Base-by-base conservation (phyloP, 2,888 invertebrate species). In the Nomada ruficornis region DNA sequence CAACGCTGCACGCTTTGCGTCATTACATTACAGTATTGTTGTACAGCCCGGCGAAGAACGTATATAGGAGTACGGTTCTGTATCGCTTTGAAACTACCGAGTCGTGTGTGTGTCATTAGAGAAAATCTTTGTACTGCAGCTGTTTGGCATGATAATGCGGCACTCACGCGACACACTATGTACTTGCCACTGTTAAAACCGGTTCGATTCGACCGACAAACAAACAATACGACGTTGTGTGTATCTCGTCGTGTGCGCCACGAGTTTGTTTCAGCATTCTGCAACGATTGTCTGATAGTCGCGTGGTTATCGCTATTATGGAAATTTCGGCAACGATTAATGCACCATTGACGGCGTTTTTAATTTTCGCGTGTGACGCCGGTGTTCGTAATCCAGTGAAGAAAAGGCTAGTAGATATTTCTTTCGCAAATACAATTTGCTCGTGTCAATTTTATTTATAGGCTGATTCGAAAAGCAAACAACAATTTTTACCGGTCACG, bases 91-190 rank as follows among this genome's bases (percentile, higher is more conserved):
- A 63, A 50, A 23, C 15, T 20, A 15, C 36, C 60, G 29, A 10
- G 13, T 11, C 1, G 36, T 23, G 60, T 5, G 36, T 50, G 62
- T 63, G 63, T 69, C 57, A 69, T 72, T 77, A 62, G 11, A 77
- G 77, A 59, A 82, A 85, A 84, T 80, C 83, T 80, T 77, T 77
- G 74, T 77, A 50, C 71, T 67, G 60, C 77, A 77, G 74, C 77
- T 84, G 83, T 77, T 70, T 47, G 55, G 4, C 29, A 36, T 20
- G 77, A 84, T 80, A 84, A 60, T 62, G 59, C 55, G 13, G 7
- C 1, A 18, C 26, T n/a, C 54, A 50, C 69, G 65, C 67, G 75
- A 13, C 7, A n/a, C 10, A 11, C 44, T 76, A 36, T 36, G 36
- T 36, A 44, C 59, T 65, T 52, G 69, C 57, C 68, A 57, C 59